phyloP scores from a whole-genome alignment of 2,113 vertebrate species.

The Triplophysa dalaica region DNA sequence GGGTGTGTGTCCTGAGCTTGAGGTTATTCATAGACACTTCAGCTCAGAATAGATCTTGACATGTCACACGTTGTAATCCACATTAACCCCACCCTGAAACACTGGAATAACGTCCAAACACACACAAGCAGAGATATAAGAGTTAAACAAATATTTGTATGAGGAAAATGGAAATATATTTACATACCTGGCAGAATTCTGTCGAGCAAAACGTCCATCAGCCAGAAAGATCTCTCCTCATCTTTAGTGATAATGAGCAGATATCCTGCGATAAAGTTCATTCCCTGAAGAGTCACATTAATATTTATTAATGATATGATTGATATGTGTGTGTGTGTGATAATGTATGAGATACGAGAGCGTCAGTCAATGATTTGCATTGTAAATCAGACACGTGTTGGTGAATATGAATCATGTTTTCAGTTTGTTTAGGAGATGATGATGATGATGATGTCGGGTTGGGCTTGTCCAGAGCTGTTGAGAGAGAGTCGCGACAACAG shows the following conservation, averaged over 20 bases:
- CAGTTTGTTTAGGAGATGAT: neutral
- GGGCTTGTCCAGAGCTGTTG: neutral
- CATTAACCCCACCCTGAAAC: conserved; percentile 1
- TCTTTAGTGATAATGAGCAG: conserved; percentile 90
- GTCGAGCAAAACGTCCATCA: conserved; percentile 88
- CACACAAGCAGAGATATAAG: too few species aligned
- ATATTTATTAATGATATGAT: neutral
- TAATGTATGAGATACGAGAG: too few species aligned
- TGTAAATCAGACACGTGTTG: conserved; percentile 31
- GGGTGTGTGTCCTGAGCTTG: conserved; percentile 39
- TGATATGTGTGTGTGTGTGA: too few species aligned
- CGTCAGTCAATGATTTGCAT: conserved; percentile 38
- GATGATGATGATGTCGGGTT: neutral
- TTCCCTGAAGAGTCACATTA: conserved; percentile 78
- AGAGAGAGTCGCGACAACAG: too few species aligned
- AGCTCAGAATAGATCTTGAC: conserved; percentile 31
- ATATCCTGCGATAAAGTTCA: conserved; percentile 96
- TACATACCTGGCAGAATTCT: conserved; percentile 87
- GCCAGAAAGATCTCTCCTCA: conserved; percentile 94
- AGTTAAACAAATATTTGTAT: neutral
- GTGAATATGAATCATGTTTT: neutral
- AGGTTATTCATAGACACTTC: conserved; percentile 52
- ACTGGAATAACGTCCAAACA: neutral
- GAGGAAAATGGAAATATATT: neutral
- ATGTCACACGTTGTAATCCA: neutral